A percentile compares a stretch with the other conserved stretches of the same genome.
These are phyloP conservation scores for Agrochola macilenta DNA, from an alignment of 2,888 invertebrate species.

Conservation along the genomic window DNA sequence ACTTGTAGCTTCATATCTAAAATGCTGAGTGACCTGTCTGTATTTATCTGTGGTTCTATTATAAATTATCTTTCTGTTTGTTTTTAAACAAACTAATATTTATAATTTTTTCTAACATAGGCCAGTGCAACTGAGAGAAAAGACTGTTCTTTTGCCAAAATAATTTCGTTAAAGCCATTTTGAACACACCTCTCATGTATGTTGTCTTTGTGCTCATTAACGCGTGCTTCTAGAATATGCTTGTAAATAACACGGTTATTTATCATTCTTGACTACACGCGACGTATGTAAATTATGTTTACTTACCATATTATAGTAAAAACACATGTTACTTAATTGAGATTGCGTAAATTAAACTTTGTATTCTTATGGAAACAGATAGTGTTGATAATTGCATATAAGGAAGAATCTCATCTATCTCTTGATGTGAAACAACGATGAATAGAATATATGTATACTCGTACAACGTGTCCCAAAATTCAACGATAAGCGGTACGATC, in stretches of 20 bases:
- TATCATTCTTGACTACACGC: slow-evolving; percentile 34
- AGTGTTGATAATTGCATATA: background rate
- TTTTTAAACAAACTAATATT: slow-evolving; percentile 34
- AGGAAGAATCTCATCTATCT: background rate
- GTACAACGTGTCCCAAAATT: too few species aligned
- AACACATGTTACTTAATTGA: slow-evolving; percentile 26
- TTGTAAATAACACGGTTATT: slow-evolving; percentile 19
- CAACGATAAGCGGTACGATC: too few species aligned
- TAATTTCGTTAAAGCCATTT: slow-evolving; percentile 2
- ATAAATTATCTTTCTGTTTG: slow-evolving; percentile 44
- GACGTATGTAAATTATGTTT: slow-evolving; percentile 32
- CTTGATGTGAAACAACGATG: background rate
- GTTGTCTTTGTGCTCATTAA: slow-evolving; percentile 7
- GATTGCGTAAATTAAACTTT: slow-evolving; percentile 26
- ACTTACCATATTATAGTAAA: slow-evolving; percentile 20
- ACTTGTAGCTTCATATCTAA: too few species aligned
- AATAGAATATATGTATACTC: too few species aligned
- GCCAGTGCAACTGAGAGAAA: slow-evolving; percentile 21
- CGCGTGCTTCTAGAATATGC: slow-evolving; percentile 13
- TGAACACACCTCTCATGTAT: background rate
- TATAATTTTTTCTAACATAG: slow-evolving; percentile 14
- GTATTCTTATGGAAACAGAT: slow-evolving; percentile 24
- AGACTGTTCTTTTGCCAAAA: slow-evolving; percentile 23
- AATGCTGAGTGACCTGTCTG: too few species aligned
- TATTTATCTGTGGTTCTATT: background rate